These are phyloP conservation scores for Ceryle rudis DNA, from an alignment of 2,797 vertebrate genomes.

Conservation along the genomic window DNA sequence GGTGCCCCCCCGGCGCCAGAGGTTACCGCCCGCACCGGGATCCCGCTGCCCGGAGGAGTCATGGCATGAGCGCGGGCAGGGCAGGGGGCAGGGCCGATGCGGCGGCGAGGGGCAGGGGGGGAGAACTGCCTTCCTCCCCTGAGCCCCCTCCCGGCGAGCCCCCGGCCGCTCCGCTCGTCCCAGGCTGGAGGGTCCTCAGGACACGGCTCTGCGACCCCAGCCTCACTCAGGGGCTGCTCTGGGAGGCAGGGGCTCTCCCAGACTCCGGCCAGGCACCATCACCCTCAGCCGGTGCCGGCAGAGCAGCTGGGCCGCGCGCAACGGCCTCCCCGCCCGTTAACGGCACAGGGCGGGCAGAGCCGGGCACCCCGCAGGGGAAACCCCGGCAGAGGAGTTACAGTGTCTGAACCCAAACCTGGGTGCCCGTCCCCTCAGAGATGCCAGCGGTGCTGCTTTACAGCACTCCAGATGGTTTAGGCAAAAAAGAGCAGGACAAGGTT, in stretches of 20 bases:
- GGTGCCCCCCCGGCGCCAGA: not conserved
- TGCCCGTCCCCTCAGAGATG: rapidly evolving
- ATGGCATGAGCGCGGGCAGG: not conserved
- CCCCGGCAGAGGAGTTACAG: not conserved
- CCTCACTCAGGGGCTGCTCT: not conserved
- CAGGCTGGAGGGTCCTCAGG: not conserved
- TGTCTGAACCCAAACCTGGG: rapidly evolving
- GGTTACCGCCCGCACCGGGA: not conserved
- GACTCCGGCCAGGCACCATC: not conserved
- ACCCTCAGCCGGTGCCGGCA: too few relatives aligned
- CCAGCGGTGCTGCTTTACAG: not conserved
- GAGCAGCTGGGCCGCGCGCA: not conserved
- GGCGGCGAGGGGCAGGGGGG: not conserved
- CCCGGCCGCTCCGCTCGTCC: not conserved
- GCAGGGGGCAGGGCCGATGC: not conserved
- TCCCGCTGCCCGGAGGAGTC: not conserved
- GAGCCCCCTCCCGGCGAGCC: not conserved
- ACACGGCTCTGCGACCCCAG: not conserved
- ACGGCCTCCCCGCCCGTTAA: not conserved
- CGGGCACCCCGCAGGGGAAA: too few relatives aligned
- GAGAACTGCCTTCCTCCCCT: not conserved
- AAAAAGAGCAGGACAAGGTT: not conserved
- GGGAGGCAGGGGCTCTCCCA: too few relatives aligned
- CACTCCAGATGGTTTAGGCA: rapidly evolving
- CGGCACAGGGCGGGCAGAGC: not conserved